Evolutionary conservation across 1,140 invertebrate genomes (phyloP).

Genomic region (Tetragonula clypearis): DNA sequence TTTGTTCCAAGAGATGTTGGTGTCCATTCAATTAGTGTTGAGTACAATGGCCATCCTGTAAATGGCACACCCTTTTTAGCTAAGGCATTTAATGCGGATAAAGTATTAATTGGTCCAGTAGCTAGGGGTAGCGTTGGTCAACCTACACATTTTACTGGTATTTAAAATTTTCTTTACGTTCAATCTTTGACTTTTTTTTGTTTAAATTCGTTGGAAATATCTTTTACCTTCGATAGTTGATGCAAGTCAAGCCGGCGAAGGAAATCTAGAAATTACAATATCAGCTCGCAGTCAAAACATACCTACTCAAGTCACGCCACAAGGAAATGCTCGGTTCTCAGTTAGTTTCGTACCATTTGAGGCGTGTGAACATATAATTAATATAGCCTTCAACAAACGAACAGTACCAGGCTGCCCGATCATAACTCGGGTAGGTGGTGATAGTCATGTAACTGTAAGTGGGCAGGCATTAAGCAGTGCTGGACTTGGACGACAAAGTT

Average conservation of each 20-base stretch:
- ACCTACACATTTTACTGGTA: conserved; percentile 93
- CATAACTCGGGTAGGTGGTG: conserved; percentile 87
- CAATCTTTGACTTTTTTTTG: too few species aligned
- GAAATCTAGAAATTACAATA: conserved; percentile 98
- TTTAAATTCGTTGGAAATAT: neutral
- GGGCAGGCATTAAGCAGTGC: conserved; percentile 85
- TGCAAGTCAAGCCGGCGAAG: conserved; percentile 97
- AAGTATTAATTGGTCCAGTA: conserved; percentile 92
- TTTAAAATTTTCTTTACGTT: neutral
- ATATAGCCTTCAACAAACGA: conserved; percentile 98
- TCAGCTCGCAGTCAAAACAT: conserved; percentile 96
- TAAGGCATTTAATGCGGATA: conserved; percentile 96
- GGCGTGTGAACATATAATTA: conserved; percentile 96
- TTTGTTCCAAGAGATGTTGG: conserved; percentile 95
- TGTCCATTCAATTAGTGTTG: conserved; percentile 93
- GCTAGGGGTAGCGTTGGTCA: conserved; percentile 91
- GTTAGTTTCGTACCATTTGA: conserved; percentile 97
- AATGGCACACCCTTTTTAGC: conserved; percentile 95
- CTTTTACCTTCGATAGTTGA: conserved; percentile 86
- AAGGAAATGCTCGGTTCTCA: conserved; percentile 94
- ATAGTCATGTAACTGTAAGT: conserved; percentile 89
- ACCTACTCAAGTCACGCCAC: conserved; percentile 98
- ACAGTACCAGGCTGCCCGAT: conserved; percentile 91
- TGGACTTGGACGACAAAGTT: conserved; percentile 84
- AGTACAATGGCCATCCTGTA: conserved; percentile 95